Conservation (phyloP, 2,888 invertebrate genomes). For the Alcis repandata region DNA sequence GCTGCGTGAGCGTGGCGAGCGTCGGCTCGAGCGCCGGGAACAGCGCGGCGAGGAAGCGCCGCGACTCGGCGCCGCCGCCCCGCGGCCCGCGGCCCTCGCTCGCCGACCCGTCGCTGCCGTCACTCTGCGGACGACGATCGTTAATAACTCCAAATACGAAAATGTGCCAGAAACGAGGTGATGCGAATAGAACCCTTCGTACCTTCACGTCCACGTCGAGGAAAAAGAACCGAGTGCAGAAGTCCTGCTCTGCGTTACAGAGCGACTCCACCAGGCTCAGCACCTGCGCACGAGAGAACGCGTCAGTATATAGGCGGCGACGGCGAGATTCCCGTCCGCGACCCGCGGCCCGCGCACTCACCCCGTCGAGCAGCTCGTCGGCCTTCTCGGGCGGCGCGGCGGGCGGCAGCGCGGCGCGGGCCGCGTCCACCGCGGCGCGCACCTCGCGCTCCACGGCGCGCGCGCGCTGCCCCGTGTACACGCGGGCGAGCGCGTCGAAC, state of each 20-base stretch:
- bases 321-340: not conserved
- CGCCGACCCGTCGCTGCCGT: slow-evolving; percentile 2
- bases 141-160: too few species aligned
- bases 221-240: slow-evolving; percentile 97
- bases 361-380: slow-evolving; percentile 63
- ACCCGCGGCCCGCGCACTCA: not conserved
- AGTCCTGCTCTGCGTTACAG: slow-evolving; percentile 97
- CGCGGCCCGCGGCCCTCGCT: not conserved
- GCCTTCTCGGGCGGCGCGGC: slow-evolving; percentile 54
- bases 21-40: slow-evolving; percentile 96
- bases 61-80: slow-evolving; percentile 85
- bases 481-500: slow-evolving; percentile 90
- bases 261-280: slow-evolving; percentile 95
- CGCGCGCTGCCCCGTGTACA: slow-evolving; percentile 93
- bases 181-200: not conserved
- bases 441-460: slow-evolving; percentile 96
- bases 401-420: slow-evolving; percentile 83
- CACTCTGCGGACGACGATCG: not conserved
- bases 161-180: too few species aligned
- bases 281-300: slow-evolving; percentile 61
- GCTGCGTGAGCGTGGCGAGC: slow-evolving; percentile 93
- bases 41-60: slow-evolving; percentile 95
- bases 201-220: slow-evolving; percentile 87
- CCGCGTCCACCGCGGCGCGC: slow-evolving; percentile 91
- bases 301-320: too few species aligned